Percentiles rank a stretch among this genome's conserved stretches.
phyloP scores from a whole-genome alignment of 1,140 invertebrate species.

The Lepidurus apus region DNA sequence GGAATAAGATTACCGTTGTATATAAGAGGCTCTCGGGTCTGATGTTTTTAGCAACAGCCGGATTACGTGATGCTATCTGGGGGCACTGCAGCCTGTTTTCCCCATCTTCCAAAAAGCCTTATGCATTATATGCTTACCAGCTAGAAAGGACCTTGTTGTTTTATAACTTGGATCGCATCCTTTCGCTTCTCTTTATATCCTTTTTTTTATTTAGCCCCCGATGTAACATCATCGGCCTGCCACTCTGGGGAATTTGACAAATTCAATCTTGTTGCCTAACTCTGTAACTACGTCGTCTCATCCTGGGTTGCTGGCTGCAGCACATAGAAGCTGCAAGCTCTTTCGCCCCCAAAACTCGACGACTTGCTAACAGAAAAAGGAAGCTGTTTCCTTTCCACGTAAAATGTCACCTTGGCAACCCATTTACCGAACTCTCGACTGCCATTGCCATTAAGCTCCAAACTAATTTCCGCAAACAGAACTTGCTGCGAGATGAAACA shows the following conservation, averaged over 20 bases:
- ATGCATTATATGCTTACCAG: constrained; percentile 21
- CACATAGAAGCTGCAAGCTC: not conserved
- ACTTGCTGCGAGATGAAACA: not conserved
- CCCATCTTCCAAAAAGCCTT: constrained; percentile 1
- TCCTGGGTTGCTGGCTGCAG: not conserved
- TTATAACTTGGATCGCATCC: constrained; percentile 1
- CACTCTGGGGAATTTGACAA: constrained; percentile 15
- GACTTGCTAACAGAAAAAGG: not conserved
- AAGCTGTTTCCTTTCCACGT: constrained; percentile 14
- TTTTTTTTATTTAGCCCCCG: not conserved
- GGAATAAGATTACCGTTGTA: constrained; percentile 7
- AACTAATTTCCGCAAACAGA: not conserved
- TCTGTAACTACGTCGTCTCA: constrained; percentile 16
- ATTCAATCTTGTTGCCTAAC: constrained; percentile 22
- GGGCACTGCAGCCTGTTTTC: not conserved
- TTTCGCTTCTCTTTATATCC: not conserved
- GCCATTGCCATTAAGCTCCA: not conserved
- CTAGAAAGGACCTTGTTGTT: constrained; percentile 5
- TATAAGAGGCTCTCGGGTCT: not conserved
- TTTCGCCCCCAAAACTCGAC: not conserved
- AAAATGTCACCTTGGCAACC: constrained; percentile 15
- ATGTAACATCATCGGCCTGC: not conserved
- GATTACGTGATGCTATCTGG: constrained; percentile 14
- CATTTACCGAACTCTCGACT: constrained; percentile 10
- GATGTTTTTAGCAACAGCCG: constrained; percentile 8